phyloP scores from a whole-genome alignment of 2,797 vertebrate species.

The Manis pentadactyla region DNA sequence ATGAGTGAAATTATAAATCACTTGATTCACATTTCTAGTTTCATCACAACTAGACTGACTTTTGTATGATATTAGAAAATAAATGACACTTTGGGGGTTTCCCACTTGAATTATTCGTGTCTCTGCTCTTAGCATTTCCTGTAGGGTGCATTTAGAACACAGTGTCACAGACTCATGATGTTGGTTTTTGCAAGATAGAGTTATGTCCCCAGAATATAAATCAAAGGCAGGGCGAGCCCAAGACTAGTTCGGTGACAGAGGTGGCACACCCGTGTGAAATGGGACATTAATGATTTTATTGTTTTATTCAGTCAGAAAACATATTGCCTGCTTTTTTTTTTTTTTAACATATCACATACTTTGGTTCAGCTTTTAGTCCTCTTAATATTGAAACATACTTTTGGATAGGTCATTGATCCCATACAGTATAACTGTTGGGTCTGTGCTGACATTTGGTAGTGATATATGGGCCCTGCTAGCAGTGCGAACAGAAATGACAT shows the following conservation, averaged over 20 bases:
- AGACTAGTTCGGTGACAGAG: not conserved
- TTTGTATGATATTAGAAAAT: not conserved
- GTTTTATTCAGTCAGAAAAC: not conserved
- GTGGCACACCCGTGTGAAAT: not conserved
- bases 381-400: not conserved
- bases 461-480: too few species aligned
- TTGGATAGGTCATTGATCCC: not conserved
- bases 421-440: not conserved
- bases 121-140: not conserved
- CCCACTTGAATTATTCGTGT: not conserved
- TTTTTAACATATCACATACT: not conserved
- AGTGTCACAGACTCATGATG: not conserved
- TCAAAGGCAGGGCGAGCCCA: not conserved
- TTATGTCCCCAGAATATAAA: not conserved
- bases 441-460: not conserved
- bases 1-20: not conserved
- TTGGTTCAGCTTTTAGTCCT: not conserved
- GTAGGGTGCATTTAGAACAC: accelerated
- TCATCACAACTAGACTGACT: not conserved
- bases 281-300: not conserved
- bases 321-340: not conserved
- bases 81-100: not conserved
- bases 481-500: not conserved
- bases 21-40: not conserved
- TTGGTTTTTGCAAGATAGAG: not conserved